Evolutionary conservation across 2,888 invertebrate genomes (phyloP), one percentile per base, ranked within the genome.

Genomic region (Aromia moschata): DNA sequence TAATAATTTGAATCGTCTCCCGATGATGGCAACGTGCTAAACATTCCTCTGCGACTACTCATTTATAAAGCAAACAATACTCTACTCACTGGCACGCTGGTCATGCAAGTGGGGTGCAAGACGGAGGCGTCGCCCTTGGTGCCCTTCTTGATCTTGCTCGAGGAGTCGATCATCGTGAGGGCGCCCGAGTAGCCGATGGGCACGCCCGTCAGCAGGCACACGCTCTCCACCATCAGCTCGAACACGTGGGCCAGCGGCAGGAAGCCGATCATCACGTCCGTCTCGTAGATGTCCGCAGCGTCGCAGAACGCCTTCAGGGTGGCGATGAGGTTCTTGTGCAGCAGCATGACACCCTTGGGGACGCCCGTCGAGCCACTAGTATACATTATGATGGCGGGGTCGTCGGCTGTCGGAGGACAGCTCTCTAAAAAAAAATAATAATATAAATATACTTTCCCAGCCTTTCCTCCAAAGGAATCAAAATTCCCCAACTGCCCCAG

Each of bases 371-470:
- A 97, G 3, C 98, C 98, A 70, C 96, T 96, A 1, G 98, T 99
- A 84, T 98, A 99, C 98, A 99, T 99, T 37, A 99, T 91, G 73
- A 99, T 94, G 45, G 98, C 98, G 2, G 91, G 88, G 80, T 98
- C 98, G 10, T 87, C 83, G 3, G 88, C 81, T 3, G 81, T 80
- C 1, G 95, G 93, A 3, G 87, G 84, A 12, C 17, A 16, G 10
- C 49, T 47, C 20, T 52, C 66, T 67, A 47, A 1, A 60, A 58
- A 7, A 25, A 33, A 10, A n/a, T 10, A 33, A 33, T 33, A n/a
- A n/a, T n/a, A n/a, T n/a, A n/a, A n/a, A n/a, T n/a, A n/a, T n/a
- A n/a, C n/a, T n/a, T n/a, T n/a, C n/a, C n/a, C n/a, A n/a, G n/a
- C n/a, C n/a, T n/a, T n/a, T n/a, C n/a, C n/a, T n/a, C n/a, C n/a